Conservation (phyloP, 2,888 invertebrate species). For the Trisateles emortualis region DNA sequence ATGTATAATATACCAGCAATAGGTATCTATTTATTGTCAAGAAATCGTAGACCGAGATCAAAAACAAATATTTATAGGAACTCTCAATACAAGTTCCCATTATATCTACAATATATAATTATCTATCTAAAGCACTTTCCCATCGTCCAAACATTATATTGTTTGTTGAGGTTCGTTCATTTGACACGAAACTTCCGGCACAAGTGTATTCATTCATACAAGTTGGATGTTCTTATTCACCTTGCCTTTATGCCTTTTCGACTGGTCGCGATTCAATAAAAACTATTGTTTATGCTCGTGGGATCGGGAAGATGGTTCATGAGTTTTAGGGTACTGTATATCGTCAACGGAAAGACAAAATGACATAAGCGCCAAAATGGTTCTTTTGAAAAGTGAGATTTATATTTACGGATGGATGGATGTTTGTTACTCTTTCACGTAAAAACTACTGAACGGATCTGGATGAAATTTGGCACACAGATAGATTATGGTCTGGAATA, state of each 20-base stretch:
- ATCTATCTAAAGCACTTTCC: constrained; percentile 49
- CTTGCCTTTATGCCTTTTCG: constrained; percentile 85
- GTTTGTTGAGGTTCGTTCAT: constrained; percentile 56
- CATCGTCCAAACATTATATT: constrained; percentile 17
- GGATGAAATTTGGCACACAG: too few species aligned
- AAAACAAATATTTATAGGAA: constrained; percentile 6
- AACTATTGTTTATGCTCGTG: constrained; percentile 77
- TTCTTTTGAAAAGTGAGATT: too few species aligned
- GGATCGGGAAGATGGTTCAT: constrained; percentile 56
- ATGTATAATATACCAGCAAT: too few species aligned
- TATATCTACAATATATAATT: constrained; percentile 52
- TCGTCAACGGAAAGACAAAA: too few species aligned
- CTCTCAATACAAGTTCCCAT: constrained; percentile 24
- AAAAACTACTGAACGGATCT: too few species aligned
- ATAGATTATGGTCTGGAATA: too few species aligned
- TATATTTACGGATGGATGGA: too few species aligned
- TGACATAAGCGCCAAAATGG: too few species aligned
- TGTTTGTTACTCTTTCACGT: too few species aligned
- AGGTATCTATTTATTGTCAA: neutral
- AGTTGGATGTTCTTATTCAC: constrained; percentile 58
- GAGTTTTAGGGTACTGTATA: constrained; percentile 37
- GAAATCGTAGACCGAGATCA: neutral
- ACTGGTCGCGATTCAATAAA: constrained; percentile 76
- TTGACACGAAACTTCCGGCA: constrained; percentile 85
- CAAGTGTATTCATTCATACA: constrained; percentile 76